Percentiles rank a stretch among this genome's conserved stretches.
These are phyloP conservation scores for Ormyrus rosae DNA, from an alignment of 2,888 invertebrate genomes.

Conservation along the genomic window DNA sequence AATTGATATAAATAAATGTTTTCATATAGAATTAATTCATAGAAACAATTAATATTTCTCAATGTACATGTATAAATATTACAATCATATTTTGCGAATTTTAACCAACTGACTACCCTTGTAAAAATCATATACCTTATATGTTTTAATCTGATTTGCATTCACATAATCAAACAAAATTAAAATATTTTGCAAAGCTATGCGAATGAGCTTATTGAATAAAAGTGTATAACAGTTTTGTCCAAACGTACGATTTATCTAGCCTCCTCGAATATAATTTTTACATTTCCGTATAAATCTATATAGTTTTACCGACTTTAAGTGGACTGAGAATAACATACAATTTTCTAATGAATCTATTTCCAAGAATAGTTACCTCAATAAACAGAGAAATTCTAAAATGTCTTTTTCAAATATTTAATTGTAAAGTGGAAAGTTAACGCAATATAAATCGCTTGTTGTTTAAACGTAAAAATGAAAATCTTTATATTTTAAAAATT, in stretches of 20 bases:
- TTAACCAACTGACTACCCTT: conserved; percentile 21
- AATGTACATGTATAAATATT: conserved; percentile 33
- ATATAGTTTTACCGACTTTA: conserved; percentile 30
- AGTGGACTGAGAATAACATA: conserved; percentile 32
- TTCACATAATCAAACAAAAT: conserved; percentile 24
- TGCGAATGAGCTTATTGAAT: conserved; percentile 37
- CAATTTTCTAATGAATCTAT: conserved; percentile 11
- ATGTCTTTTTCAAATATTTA: background rate
- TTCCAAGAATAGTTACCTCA: conserved; percentile 6
- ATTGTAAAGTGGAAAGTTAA: no score
- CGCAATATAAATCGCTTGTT: no score
- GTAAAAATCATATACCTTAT: conserved; percentile 37
- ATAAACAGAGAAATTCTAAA: conserved; percentile 11
- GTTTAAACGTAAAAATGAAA: no score
- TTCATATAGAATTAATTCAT: conserved; percentile 11
- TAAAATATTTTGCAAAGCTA: conserved; percentile 23
- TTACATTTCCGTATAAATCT: conserved; percentile 33
- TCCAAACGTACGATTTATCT: background rate
- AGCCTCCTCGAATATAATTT: conserved; percentile 18
- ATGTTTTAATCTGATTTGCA: conserved; percentile 14
- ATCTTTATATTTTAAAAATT: background rate
- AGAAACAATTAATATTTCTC: conserved; percentile 34
- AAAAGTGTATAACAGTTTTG: conserved; percentile 14
- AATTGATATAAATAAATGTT: conserved; percentile 27
- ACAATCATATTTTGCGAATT: background rate